Evolutionary conservation across 2,113 vertebrate genomes (phyloP).

Genomic region (Osmerus mordax): DNA sequence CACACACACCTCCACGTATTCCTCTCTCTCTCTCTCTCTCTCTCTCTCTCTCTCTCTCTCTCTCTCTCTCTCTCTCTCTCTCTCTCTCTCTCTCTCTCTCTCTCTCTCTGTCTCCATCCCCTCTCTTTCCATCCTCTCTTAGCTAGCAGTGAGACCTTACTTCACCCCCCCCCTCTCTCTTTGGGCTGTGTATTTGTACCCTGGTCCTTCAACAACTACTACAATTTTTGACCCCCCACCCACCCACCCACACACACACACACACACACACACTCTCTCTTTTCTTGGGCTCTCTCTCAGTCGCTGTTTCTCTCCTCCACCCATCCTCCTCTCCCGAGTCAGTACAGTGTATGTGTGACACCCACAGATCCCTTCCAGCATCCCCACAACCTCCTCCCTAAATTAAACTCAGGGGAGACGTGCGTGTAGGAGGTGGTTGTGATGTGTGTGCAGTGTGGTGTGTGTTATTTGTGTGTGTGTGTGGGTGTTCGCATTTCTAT

Average conservation of each 20-base stretch:
- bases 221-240: not conserved
- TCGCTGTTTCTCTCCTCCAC: not conserved
- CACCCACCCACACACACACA: not conserved
- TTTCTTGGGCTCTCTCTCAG: constrained; percentile 3
- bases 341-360: constrained; percentile 16
- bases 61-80: no score
- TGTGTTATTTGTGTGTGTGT: constrained; percentile 24
- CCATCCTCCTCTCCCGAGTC: constrained; percentile 9
- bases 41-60: not conserved
- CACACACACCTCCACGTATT: not conserved
- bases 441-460: not conserved
- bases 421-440: not conserved
- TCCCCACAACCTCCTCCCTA: constrained; percentile 36
- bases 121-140: not conserved
- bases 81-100: no score
- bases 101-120: not conserved
- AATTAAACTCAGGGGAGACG: constrained; percentile 47
- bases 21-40: not conserved
- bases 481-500: not conserved
- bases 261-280: not conserved
- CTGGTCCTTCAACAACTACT: not conserved
- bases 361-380: constrained; percentile 42
- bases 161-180: not conserved
- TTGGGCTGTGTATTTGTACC: not conserved
- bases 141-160: not conserved